Evolutionary conservation across 2,113 vertebrate genomes (phyloP).

Genomic region (Rhinolophus sinicus): DNA sequence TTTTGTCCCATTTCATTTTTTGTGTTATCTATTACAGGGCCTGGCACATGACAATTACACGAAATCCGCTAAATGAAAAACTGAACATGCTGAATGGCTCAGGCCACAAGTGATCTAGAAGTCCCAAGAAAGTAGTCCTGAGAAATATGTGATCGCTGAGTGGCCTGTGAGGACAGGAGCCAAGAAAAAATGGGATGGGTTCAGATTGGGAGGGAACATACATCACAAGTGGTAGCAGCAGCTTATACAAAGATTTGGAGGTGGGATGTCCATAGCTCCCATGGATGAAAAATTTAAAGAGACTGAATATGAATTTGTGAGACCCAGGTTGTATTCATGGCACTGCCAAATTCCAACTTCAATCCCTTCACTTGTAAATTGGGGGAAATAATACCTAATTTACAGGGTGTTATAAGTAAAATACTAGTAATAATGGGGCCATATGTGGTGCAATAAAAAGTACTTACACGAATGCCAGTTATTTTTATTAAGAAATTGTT

Average conservation of each 20-base stretch:
- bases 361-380: not conserved
- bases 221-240: not conserved
- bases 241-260: not conserved
- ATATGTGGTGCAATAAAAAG: not conserved
- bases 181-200: not conserved
- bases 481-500: conserved; percentile 43
- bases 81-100: not conserved
- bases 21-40: not conserved
- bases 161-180: not conserved
- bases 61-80: not conserved
- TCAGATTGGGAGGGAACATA: not conserved
- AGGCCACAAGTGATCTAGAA: not conserved
- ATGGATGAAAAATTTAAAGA: conserved; percentile 33
- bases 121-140: not conserved
- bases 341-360: conserved; percentile 25
- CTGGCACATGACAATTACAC: not conserved
- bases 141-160: not conserved
- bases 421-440: conserved; percentile 1
- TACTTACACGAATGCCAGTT: conserved; percentile 3
- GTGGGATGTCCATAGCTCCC: not conserved
- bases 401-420: not conserved
- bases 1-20: conserved; percentile 30
- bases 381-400: not conserved
- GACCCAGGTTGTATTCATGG: not conserved
- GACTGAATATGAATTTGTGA: not conserved